phyloP scores from a whole-genome alignment of 2,113 vertebrate species.

The Otus sunia region DNA sequence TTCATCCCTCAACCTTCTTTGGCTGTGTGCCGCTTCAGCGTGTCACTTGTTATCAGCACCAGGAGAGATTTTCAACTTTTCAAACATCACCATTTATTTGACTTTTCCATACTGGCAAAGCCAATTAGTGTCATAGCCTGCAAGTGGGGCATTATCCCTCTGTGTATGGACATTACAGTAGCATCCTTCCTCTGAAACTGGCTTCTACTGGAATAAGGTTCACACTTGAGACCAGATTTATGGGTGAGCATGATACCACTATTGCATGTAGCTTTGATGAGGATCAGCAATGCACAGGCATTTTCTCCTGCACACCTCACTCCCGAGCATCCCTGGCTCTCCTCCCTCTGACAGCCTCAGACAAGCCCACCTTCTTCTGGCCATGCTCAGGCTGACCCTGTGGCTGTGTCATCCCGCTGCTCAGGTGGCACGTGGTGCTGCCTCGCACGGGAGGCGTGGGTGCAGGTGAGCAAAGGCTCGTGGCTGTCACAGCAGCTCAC shows the following conservation, averaged over 20 bases:
- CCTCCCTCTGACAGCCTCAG: not conserved
- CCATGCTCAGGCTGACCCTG: rapidly evolving
- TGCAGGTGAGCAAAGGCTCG: not conserved
- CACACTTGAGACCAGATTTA: not conserved
- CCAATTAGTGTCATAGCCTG: not conserved
- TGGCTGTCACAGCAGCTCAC: not conserved
- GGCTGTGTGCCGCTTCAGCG: not conserved
- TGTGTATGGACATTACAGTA: not conserved
- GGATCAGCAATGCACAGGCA: rapidly evolving
- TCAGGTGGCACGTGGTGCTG: not conserved
- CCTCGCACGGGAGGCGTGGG: not conserved
- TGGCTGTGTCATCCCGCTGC: rapidly evolving
- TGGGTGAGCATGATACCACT: rapidly evolving
- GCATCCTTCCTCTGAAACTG: not conserved
- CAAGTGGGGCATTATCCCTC: not conserved
- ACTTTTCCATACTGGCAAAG: not conserved
- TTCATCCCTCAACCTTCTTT: not conserved
- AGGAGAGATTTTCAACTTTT: not conserved
- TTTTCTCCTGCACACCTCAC: not conserved
- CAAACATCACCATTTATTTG: not conserved
- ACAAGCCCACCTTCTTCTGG: not conserved
- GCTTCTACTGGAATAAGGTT: not conserved
- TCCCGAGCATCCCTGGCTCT: not conserved
- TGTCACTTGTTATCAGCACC: not conserved
- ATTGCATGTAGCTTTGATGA: not conserved